A percentile compares a stretch with the other conserved stretches of the same genome.
These are phyloP conservation scores for Ochotona curzoniae DNA, from an alignment of 2,113 vertebrate species.

Conservation along the genomic window DNA sequence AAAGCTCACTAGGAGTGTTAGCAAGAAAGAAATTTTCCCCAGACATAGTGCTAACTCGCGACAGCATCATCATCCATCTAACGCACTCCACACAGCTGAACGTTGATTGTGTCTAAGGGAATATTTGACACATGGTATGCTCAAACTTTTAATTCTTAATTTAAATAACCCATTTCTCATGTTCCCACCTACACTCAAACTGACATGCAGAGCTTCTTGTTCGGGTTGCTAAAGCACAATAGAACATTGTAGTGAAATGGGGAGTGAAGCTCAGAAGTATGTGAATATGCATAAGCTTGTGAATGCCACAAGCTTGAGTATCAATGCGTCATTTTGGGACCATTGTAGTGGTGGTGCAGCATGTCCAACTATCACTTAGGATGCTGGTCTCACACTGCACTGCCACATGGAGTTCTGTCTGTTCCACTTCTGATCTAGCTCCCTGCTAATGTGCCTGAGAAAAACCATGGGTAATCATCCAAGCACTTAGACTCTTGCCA, in stretches of 20 bases:
- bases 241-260: not conserved
- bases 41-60: not conserved
- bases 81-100: not conserved
- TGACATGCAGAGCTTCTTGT: not conserved
- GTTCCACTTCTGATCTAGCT: too few species aligned
- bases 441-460: too few species aligned
- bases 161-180: not conserved
- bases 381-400: too few species aligned
- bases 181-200: not conserved
- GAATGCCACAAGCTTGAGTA: not conserved
- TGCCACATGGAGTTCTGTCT: too few species aligned
- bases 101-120: conserved; percentile 4
- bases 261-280: not conserved
- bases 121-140: not conserved
- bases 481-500: too few species aligned
- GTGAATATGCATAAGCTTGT: too few species aligned
- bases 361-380: too few species aligned
- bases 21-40: not conserved
- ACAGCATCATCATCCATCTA: not conserved
- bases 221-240: not conserved
- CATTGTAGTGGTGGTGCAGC: too few species aligned
- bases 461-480: too few species aligned
- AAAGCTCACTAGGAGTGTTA: not conserved
- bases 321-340: not conserved
- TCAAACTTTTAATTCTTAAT: not conserved